A percentile compares a stretch with the other conserved stretches of the same genome.
These are phyloP conservation scores for Panulirus ornatus DNA, from an alignment of 1,140 invertebrate species.

Conservation along the genomic window DNA sequence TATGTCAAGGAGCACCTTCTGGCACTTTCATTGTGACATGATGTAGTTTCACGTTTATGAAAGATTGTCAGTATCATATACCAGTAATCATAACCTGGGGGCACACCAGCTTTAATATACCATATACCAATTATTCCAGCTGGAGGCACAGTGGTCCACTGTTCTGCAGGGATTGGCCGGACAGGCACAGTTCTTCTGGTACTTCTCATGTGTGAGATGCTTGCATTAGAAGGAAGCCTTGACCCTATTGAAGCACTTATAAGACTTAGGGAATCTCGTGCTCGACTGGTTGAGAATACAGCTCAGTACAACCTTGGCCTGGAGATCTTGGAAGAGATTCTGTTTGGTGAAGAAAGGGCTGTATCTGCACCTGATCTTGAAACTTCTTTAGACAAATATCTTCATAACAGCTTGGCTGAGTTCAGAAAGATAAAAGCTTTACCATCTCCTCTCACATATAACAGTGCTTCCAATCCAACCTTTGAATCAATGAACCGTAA, in stretches of 20 bases:
- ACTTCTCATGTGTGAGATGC: conserved; percentile 52
- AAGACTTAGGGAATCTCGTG: conserved; percentile 43
- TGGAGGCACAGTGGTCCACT: conserved; percentile 64
- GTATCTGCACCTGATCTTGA: conserved; percentile 14
- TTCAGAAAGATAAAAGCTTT: conserved; percentile 48
- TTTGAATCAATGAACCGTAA: conserved; percentile 24
- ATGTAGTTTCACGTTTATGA: neutral
- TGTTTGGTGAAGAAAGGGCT: conserved; percentile 57
- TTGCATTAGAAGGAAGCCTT: conserved; percentile 10
- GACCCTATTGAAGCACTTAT: conserved; percentile 41
- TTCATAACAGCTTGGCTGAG: neutral
- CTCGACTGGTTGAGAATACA: conserved; percentile 61
- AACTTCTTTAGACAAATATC: neutral
- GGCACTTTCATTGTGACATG: neutral
- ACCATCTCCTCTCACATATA: conserved; percentile 19
- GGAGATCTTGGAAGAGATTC: conserved; percentile 56
- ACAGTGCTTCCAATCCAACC: neutral
- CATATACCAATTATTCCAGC: too few relatives aligned
- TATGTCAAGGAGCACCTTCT: conserved; percentile 3
- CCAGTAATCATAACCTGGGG: neutral
- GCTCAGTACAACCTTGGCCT: conserved; percentile 61
- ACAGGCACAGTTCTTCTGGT: conserved; percentile 65
- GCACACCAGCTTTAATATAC: neutral
- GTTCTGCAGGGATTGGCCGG: conserved; percentile 68
- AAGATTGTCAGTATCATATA: too few relatives aligned